phyloP scores from a whole-genome alignment of 2,888 invertebrate species.

The Griposia aprilina region DNA sequence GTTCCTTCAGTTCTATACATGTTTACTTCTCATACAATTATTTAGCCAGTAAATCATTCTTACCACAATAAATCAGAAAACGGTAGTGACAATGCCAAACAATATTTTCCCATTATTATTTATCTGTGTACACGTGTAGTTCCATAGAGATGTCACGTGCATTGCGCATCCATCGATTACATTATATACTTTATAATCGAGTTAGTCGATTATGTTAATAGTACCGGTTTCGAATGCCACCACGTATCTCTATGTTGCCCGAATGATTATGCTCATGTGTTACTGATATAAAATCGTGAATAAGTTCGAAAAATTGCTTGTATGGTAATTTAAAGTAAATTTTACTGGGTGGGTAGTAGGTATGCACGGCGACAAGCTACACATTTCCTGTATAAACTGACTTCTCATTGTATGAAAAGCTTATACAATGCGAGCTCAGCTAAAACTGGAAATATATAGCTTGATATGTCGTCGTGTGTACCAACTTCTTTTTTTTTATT shows the following conservation, averaged over 20 bases:
- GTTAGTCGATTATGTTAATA: slow-evolving; percentile 73
- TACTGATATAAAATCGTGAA: slow-evolving; percentile 20
- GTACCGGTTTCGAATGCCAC: slow-evolving; percentile 71
- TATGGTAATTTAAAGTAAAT: not conserved
- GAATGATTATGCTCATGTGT: slow-evolving; percentile 41
- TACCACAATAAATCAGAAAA: slow-evolving; percentile 52
- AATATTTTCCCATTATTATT: slow-evolving; percentile 60
- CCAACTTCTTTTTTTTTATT: not conserved
- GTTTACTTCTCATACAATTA: slow-evolving; percentile 47
- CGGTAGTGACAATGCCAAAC: slow-evolving; percentile 39
- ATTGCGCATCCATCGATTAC: slow-evolving; percentile 66
- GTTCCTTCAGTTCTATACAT: slow-evolving; percentile 29
- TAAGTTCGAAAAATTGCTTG: not conserved
- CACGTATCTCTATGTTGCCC: slow-evolving; percentile 49
- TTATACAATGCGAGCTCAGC: too few species aligned
- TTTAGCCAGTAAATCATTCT: slow-evolving; percentile 46
- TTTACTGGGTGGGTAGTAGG: not conserved
- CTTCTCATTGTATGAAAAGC: too few species aligned
- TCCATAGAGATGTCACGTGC: slow-evolving; percentile 67
- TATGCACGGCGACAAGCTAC: too few species aligned
- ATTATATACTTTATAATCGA: slow-evolving; percentile 62
- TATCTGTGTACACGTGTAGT: slow-evolving; percentile 66
- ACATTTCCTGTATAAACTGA: too few species aligned
- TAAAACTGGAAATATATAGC: too few species aligned
- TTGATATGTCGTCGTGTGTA: too few species aligned